Percentiles rank a stretch among this genome's conserved stretches.
phyloP scores from a whole-genome alignment of 2,113 vertebrate genomes.

The Peromyscus californicus region DNA sequence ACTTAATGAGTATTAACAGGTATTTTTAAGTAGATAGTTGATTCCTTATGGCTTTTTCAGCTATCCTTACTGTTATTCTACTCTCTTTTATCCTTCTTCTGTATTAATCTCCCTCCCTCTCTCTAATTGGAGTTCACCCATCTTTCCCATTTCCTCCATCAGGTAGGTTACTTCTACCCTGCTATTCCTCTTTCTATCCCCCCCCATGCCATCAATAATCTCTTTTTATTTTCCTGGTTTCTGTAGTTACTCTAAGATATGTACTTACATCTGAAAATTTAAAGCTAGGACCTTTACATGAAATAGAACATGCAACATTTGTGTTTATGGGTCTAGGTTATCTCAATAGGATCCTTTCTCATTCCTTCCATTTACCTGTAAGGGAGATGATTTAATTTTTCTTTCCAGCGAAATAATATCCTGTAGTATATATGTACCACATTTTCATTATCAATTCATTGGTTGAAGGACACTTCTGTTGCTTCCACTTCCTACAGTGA shows the following conservation, averaged over 20 bases:
- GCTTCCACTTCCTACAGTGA: not conserved
- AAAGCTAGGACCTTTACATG: not conserved
- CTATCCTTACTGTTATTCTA: not conserved
- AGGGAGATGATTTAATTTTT: not conserved
- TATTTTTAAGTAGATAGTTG: not conserved
- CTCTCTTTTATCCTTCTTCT: not conserved
- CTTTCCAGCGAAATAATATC: not conserved
- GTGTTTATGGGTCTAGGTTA: not conserved
- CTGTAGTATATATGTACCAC: not conserved
- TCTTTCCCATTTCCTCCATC: not conserved
- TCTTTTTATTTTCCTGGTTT: not conserved
- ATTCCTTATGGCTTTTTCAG: not conserved
- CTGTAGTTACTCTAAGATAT: not conserved
- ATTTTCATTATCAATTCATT: not conserved
- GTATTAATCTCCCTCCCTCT: not conserved
- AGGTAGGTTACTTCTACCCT: not conserved
- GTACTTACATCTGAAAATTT: not conserved
- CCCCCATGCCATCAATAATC: not conserved
- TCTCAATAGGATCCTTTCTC: not conserved
- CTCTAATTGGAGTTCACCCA: not conserved
- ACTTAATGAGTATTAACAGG: not conserved
- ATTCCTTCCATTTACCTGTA: not conserved
- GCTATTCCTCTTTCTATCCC: not conserved
- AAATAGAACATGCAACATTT: not conserved
- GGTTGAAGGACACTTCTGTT: not conserved